phyloP scores from a whole-genome alignment of 2,797 vertebrate species.

The Lates japonicus region DNA sequence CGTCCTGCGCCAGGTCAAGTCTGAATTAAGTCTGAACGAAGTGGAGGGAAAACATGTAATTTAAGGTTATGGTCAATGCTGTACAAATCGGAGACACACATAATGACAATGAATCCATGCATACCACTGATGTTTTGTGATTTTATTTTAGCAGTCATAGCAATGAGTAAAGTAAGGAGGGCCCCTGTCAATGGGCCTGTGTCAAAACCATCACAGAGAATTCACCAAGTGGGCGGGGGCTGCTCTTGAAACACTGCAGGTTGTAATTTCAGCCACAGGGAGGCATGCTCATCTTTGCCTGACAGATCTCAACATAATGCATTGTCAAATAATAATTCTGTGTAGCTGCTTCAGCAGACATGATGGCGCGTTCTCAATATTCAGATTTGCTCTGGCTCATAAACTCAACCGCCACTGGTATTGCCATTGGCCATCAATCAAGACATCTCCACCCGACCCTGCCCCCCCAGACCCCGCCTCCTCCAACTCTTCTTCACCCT shows the following conservation, averaged over 20 bases:
- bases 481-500: constrained; percentile 68
- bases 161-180: constrained; percentile 70
- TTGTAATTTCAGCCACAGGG: constrained; percentile 78
- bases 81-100: constrained; percentile 23
- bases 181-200: constrained; percentile 51
- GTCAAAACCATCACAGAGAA: constrained; percentile 65
- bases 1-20: too few species aligned
- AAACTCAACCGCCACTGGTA: constrained; percentile 76
- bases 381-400: constrained; percentile 88
- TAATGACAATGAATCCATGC: constrained; percentile 55
- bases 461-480: constrained; percentile 1
- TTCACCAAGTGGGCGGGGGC: constrained; percentile 52
- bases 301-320: constrained; percentile 88
- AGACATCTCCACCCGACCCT: constrained; percentile 46
- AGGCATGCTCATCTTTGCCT: constrained; percentile 76
- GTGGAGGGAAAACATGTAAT: constrained; percentile 17
- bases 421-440: constrained; percentile 85
- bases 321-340: constrained; percentile 90
- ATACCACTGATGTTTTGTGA: constrained; percentile 65
- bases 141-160: constrained; percentile 72
- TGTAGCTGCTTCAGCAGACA: constrained; percentile 82
- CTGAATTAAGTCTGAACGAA: too few species aligned
- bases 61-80: constrained; percentile 20
- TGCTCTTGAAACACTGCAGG: constrained; percentile 60
- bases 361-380: constrained; percentile 83